phyloP scores from a whole-genome alignment of 2,113 vertebrate genomes.

The Tragelaphus buxtoni region DNA sequence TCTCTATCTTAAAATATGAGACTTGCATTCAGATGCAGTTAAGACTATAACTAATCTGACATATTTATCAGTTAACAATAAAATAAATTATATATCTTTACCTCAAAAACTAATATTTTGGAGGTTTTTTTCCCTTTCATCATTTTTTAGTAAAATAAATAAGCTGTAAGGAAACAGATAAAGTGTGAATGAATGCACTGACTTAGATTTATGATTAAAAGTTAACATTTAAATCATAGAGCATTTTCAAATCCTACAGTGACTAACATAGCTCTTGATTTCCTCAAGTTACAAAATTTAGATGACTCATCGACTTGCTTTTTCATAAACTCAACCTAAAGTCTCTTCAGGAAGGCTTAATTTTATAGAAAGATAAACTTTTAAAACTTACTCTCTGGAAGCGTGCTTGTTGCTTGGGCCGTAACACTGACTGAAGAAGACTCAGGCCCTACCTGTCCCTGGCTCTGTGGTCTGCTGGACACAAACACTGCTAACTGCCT shows the following conservation, averaged over 20 bases:
- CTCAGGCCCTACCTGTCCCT: not conserved
- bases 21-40: conserved; percentile 39
- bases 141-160: not conserved
- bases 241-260: not conserved
- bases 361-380: not conserved
- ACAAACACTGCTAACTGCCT: not conserved
- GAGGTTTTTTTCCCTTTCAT: not conserved
- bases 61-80: conserved; percentile 1
- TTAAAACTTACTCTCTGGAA: not conserved
- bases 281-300: conserved; percentile 12
- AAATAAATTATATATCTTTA: not conserved
- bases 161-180: not conserved
- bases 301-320: not conserved
- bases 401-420: not conserved
- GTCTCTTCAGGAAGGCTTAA: not conserved
- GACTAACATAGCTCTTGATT: not conserved
- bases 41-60: not conserved
- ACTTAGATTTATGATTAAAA: conserved; percentile 23
- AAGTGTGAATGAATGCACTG: not conserved
- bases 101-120: not conserved
- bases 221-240: not conserved
- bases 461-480: not conserved
- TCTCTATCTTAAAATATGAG: conserved; percentile 50
- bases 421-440: not conserved
- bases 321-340: conserved; percentile 14